These are phyloP conservation scores for Helicoverpa zea DNA, from an alignment of 1,140 invertebrate species.

Conservation along the genomic window DNA sequence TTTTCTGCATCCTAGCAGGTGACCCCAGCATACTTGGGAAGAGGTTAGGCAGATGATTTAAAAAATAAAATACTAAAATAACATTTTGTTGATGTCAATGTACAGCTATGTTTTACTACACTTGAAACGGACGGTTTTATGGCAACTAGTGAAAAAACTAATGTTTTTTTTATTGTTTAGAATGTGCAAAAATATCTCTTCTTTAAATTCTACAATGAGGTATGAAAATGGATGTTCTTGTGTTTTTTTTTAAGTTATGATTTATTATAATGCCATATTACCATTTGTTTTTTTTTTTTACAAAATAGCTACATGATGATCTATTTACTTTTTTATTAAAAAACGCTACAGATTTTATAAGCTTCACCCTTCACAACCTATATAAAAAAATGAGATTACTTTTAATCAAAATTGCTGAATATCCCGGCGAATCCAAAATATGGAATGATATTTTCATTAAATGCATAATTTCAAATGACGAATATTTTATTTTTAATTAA, in stretches of 20 bases:
- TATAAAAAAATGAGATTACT: constrained; percentile 77
- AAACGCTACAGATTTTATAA: constrained; percentile 63
- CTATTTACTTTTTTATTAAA: constrained; percentile 29
- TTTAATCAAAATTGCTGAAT: constrained; percentile 67
- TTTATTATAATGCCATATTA: constrained; percentile 35
- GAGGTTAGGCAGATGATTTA: background rate
- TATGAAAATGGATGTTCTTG: constrained; percentile 62
- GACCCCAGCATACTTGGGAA: background rate
- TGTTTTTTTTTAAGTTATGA: constrained; percentile 42
- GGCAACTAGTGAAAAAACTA: constrained; percentile 35
- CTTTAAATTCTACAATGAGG: constrained; percentile 66
- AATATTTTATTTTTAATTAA: constrained; percentile 46
- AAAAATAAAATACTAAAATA: background rate
- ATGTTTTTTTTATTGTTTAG: background rate
- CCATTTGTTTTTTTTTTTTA: constrained; percentile 31
- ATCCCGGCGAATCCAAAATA: constrained; percentile 61
- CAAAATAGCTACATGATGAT: constrained; percentile 9
- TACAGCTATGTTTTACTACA: constrained; percentile 43
- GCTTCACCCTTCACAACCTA: constrained; percentile 73
- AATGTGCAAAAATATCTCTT: constrained; percentile 70
- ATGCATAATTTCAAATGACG: constrained; percentile 57
- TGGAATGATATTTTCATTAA: constrained; percentile 68
- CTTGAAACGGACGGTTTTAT: constrained; percentile 52
- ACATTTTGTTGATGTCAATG: constrained; percentile 32
- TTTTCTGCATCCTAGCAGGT: no score